A percentile compares a stretch with the other conserved stretches of the same genome.
These are phyloP conservation scores for Sciurus vulgaris DNA, from an alignment of 2,797 vertebrate genomes.

Conservation along the genomic window DNA sequence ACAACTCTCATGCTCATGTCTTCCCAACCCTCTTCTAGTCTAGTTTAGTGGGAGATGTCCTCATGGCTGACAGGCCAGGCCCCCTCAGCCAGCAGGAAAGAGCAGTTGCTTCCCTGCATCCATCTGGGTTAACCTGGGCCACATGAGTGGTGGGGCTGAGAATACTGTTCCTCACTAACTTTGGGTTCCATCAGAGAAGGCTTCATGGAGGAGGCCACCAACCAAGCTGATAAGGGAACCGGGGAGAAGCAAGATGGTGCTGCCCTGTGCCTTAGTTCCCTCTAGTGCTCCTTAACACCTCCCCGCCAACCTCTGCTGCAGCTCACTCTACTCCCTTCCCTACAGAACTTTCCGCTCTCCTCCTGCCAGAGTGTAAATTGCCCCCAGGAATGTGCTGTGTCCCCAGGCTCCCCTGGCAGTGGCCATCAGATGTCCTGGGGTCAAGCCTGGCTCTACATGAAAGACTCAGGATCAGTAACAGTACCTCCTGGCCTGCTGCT, in stretches of 20 bases:
- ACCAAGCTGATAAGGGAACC: background rate
- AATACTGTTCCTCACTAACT: background rate
- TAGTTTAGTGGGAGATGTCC: background rate
- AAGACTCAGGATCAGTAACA: conserved; percentile 90
- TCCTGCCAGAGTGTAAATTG: conserved; percentile 85
- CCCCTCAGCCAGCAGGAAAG: background rate
- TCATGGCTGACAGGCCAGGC: background rate
- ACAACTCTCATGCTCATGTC: background rate
- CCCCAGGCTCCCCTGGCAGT: conserved; percentile 84
- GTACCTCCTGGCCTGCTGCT: conserved; percentile 68
- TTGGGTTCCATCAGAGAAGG: conserved; percentile 17
- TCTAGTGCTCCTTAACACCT: background rate
- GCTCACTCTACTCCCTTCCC: conserved; percentile 32
- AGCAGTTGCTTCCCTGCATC: background rate
- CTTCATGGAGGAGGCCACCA: conserved; percentile 36
- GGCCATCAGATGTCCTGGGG: conserved; percentile 84
- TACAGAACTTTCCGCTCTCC: conserved; percentile 79
- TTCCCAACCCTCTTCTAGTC: background rate
- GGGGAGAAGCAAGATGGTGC: background rate
- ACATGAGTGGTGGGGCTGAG: background rate
- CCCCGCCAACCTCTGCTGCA: background rate
- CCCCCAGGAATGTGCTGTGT: conserved; percentile 86
- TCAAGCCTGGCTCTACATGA: conserved; percentile 90
- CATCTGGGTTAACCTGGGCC: background rate
- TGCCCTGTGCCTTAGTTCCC: background rate